These are phyloP conservation scores for Halichondria panicea DNA, from an alignment of 37 sponge, comb jelly and placozoan species.

Conservation along the genomic window DNA sequence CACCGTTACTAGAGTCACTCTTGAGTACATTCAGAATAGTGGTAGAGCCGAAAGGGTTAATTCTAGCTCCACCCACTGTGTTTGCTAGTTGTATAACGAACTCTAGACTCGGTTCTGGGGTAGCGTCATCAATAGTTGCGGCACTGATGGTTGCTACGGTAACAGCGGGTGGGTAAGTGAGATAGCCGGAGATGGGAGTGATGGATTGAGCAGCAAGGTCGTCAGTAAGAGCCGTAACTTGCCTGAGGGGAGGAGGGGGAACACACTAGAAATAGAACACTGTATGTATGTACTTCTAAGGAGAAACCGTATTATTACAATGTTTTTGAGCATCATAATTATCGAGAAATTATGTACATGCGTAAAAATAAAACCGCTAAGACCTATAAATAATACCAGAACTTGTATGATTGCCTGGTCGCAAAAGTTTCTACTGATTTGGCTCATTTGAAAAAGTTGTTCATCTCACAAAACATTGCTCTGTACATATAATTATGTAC, in stretches of 20 bases:
- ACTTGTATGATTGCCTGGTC: too few relatives aligned
- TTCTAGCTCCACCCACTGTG: conserved; percentile 44
- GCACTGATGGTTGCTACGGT: conserved; percentile 11
- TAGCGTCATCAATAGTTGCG: conserved; percentile 57
- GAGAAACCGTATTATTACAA: too few relatives aligned
- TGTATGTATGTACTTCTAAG: too few relatives aligned
- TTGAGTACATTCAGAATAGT: conserved; percentile 59
- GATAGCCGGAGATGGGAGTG: conserved; percentile 51
- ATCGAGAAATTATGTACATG: too few relatives aligned
- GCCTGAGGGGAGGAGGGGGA: conserved; percentile 35
- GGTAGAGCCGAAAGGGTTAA: not conserved
- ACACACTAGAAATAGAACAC: too few relatives aligned
- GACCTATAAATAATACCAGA: too few relatives aligned
- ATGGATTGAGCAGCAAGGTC: conserved; percentile 19
- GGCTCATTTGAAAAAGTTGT: too few relatives aligned
- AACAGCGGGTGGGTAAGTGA: not conserved
- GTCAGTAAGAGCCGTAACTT: conserved; percentile 19
- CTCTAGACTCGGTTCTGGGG: conserved; percentile 59
- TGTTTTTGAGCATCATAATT: too few relatives aligned
- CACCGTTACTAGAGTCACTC: conserved; percentile 74
- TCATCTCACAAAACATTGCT: too few relatives aligned
- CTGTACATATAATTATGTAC: too few relatives aligned
- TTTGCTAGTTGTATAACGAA: conserved; percentile 45
- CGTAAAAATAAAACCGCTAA: too few relatives aligned
- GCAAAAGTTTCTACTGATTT: too few relatives aligned